Evolutionary conservation across 2,797 vertebrate species (phyloP).

Genomic region (Trachops cirrhosus): DNA sequence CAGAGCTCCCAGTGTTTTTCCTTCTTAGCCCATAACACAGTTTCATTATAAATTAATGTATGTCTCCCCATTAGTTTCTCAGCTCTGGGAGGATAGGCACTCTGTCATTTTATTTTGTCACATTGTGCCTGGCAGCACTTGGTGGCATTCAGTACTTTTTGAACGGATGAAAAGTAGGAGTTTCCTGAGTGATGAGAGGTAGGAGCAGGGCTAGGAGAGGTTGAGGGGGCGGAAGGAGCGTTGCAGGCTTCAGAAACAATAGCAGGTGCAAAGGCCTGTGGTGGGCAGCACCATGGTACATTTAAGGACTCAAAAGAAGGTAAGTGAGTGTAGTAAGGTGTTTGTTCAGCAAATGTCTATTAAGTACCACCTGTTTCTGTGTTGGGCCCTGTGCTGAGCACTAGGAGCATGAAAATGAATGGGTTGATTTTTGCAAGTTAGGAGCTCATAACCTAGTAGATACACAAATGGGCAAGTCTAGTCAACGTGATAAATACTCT

Average conservation of each 20-base stretch:
- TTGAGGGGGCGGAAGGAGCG: not conserved
- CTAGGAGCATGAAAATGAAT: not conserved
- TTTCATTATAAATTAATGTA: conserved; percentile 41
- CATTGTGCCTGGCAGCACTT: conserved; percentile 11
- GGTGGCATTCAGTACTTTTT: not conserved
- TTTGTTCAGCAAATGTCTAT: not conserved
- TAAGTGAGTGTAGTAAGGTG: not conserved
- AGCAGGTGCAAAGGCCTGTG: not conserved
- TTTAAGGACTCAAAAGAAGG: not conserved
- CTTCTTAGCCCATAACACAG: not conserved
- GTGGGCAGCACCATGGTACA: not conserved
- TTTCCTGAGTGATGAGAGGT: not conserved
- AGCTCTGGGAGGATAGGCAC: not conserved
- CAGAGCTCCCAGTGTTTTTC: conserved; percentile 11
- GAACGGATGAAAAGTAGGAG: conserved; percentile 22
- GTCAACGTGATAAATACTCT: not conserved
- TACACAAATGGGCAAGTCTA: not conserved
- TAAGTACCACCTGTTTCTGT: not conserved
- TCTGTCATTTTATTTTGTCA: conserved; percentile 38
- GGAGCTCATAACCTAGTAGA: not conserved
- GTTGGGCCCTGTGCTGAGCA: not conserved
- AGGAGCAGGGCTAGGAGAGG: not conserved
- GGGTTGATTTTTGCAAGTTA: not conserved
- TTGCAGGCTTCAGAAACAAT: not conserved
- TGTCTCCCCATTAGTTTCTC: not conserved